Evolutionary conservation across 2,113 vertebrate species (phyloP).

Genomic region (Nesoenas mayeri): DNA sequence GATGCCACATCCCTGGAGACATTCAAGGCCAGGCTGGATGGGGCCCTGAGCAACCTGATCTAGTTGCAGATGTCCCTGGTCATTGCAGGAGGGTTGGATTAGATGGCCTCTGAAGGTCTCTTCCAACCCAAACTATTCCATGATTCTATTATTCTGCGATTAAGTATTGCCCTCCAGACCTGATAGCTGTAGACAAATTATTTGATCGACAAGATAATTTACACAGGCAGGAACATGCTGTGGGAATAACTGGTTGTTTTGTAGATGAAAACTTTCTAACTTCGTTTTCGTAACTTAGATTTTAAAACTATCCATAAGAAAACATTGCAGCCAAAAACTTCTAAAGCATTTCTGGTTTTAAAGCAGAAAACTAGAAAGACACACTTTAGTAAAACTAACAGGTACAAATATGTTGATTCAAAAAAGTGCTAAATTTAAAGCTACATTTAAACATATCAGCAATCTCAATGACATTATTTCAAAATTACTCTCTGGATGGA

Average conservation of each 20-base stretch:
- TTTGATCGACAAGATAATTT: not conserved
- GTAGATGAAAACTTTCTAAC: not conserved
- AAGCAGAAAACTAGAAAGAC: not conserved
- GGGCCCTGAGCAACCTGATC: too few relatives aligned
- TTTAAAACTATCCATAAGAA: not conserved
- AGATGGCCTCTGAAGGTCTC: too few relatives aligned
- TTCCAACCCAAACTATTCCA: too few relatives aligned
- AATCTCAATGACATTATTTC: not conserved
- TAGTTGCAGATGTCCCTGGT: too few relatives aligned
- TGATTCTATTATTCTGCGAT: too few relatives aligned
- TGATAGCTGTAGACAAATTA: rapidly evolving
- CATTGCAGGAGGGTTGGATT: too few relatives aligned
- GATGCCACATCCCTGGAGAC: too few relatives aligned
- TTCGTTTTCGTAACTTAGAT: not conserved
- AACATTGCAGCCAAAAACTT: not conserved
- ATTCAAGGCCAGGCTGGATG: too few relatives aligned
- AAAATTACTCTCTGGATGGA: not conserved
- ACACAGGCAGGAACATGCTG: not conserved
- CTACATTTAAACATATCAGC: not conserved
- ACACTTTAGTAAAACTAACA: not conserved
- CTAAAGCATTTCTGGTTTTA: not conserved
- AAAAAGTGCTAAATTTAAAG: not conserved
- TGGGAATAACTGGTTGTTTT: not conserved
- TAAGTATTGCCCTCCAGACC: not conserved
- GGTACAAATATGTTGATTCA: not conserved